Evolutionary conservation across 2,888 invertebrate species (phyloP).

Genomic region (Eupithecia tripunctaria): DNA sequence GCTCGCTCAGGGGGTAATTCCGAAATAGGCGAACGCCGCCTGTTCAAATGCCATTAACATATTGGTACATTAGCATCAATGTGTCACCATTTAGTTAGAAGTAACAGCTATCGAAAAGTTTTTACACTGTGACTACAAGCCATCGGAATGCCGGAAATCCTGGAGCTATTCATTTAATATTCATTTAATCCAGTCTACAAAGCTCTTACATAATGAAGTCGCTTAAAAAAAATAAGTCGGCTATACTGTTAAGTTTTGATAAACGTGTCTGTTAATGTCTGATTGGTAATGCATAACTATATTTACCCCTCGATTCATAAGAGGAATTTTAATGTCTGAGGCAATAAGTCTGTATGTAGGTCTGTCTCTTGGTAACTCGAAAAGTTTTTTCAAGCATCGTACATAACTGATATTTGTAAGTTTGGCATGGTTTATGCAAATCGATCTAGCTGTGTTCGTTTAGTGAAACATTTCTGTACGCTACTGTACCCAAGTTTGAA

Average conservation of each 20-base stretch:
- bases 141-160: slow-evolving; percentile 2
- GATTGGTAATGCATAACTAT: not conserved
- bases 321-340: not conserved
- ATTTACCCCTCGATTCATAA: not conserved
- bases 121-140: not conserved
- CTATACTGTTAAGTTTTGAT: not conserved
- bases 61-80: not conserved
- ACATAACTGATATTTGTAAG: not conserved
- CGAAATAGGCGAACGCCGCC: no score
- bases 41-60: not conserved
- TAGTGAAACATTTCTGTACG: not conserved
- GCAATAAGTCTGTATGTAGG: not conserved
- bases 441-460: not conserved
- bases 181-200: not conserved
- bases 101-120: not conserved
- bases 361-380: not conserved
- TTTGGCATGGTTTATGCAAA: not conserved
- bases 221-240: not conserved
- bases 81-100: not conserved
- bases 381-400: not conserved
- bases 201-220: not conserved
- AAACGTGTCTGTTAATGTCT: not conserved
- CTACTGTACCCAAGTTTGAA: not conserved
- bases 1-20: no score
- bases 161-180: not conserved